Evolutionary conservation across 1,140 invertebrate species (phyloP).

Genomic region (Zaprionus vittiger): DNA sequence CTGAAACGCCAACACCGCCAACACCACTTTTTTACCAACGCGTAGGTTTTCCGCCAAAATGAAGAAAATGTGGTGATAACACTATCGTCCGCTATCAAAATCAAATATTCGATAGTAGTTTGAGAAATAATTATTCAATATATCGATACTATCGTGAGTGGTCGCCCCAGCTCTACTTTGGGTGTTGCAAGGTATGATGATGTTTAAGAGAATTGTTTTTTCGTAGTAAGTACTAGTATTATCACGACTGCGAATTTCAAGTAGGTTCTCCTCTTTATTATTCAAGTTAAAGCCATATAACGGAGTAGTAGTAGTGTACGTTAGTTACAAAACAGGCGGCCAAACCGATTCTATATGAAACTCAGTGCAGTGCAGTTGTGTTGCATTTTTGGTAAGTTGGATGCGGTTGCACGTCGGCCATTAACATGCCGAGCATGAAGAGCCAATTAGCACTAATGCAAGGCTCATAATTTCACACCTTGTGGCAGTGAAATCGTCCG

Average conservation of each 20-base stretch:
- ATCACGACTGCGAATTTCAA: neutral
- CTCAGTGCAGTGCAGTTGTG: neutral
- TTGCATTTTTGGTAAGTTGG: constrained; percentile 1
- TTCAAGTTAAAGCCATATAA: neutral
- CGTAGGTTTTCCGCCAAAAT: no score
- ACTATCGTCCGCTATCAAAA: no score
- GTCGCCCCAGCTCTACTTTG: no score
- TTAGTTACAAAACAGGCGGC: neutral
- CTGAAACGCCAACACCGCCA: no score
- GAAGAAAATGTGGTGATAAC: no score
- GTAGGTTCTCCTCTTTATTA: neutral
- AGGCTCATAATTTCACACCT: constrained; percentile 69
- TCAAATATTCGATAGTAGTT: no score
- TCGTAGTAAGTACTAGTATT: no score
- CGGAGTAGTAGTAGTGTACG: neutral
- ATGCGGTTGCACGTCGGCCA: constrained; percentile 7
- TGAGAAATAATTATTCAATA: no score
- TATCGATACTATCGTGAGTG: no score
- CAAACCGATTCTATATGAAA: neutral
- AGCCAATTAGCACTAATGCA: constrained; percentile 74
- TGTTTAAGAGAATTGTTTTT: no score
- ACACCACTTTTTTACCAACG: no score
- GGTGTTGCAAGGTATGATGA: no score
- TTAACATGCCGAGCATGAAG: constrained; percentile 47
- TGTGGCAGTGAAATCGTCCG: constrained; percentile 36